Base-by-base conservation (phyloP, 2,113 vertebrate species). In the Columbina picui region DNA sequence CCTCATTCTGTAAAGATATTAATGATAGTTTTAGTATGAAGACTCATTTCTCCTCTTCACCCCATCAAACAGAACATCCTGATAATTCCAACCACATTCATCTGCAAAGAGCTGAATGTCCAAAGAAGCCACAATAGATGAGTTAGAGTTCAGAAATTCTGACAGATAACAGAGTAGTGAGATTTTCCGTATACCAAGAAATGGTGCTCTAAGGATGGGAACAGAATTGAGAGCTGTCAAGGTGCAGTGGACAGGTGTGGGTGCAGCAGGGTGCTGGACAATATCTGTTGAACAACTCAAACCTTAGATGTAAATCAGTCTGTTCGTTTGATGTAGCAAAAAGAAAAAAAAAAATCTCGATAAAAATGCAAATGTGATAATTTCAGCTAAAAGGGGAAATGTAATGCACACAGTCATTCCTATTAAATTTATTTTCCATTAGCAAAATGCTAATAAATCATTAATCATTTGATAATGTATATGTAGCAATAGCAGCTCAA, bases 1-100 rank as follows among this genome's bases (percentile, higher is more conserved):
- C 86, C 67, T 96, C 23, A 6, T 90, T 96, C 86, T 93, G 91
- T 97, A 97, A 96, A 97, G 95, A 87, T 87, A 34, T 95, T 96
- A 91, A 94, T 67, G 53, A 56, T 86, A 84, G 79, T 84, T 75
- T 92, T 82, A 94, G 63, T 94, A 91, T 70, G 68, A 95, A 95
- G 93, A 90, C 73, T 95, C 64, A 82, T 97, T 67, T 93, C 41
- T 91, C 39, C 45, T 75, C 36, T 84, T 93, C 30, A 70, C 15
- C 64, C 52, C 84, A 82, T 93, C 86, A 94, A 93, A 96, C 45
- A 92, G 84, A 93, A 90, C 63, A 96, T 96, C 84, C 80, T 34
- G 64, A 23, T 97, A 92, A 95, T 96, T 98, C 94, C 83, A 95
- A 78, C 87, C 95, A 76, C n/a, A 74, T 96, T 95, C 20, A 84